Conservation (phyloP, 2,888 invertebrate species). For the Epirrhoe alternata region DNA sequence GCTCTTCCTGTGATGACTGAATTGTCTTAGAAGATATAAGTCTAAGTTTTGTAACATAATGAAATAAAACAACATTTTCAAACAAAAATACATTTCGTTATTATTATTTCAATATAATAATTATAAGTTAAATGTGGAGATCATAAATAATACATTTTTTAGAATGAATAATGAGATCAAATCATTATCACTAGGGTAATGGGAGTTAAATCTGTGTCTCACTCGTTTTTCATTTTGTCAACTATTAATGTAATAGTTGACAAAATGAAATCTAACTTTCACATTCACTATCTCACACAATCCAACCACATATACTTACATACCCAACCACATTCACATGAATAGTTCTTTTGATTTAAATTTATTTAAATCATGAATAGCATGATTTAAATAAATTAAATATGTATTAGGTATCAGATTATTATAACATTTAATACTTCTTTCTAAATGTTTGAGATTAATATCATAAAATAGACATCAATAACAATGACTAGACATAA, state of each 20-base stretch:
- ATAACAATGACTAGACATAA: slow-evolving; percentile 3
- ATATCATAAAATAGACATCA: neutral
- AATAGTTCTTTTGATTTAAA: no score
- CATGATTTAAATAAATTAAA: no score
- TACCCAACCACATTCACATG: no score
- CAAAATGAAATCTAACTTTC: no score
- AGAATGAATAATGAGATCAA: slow-evolving; percentile 11
- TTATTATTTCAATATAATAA: slow-evolving; percentile 1
- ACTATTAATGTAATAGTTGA: no score
- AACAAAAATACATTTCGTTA: slow-evolving; percentile 5
- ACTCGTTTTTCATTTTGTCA: no score
- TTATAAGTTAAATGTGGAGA: slow-evolving; percentile 2
- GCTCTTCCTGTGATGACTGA: slow-evolving; percentile 53
- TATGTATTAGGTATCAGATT: no score
- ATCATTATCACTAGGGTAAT: neutral
- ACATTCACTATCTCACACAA: no score
- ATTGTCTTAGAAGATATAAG: neutral
- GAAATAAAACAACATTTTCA: slow-evolving; percentile 5
- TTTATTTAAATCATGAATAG: no score
- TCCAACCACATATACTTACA: no score
- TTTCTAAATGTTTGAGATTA: neutral
- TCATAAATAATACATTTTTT: neutral
- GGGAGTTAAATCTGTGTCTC: no score
- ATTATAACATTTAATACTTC: no score
- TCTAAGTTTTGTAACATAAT: neutral